These are phyloP conservation scores for Lepus oiostolus DNA, from an alignment of 2,797 vertebrate species.

Conservation along the genomic window DNA sequence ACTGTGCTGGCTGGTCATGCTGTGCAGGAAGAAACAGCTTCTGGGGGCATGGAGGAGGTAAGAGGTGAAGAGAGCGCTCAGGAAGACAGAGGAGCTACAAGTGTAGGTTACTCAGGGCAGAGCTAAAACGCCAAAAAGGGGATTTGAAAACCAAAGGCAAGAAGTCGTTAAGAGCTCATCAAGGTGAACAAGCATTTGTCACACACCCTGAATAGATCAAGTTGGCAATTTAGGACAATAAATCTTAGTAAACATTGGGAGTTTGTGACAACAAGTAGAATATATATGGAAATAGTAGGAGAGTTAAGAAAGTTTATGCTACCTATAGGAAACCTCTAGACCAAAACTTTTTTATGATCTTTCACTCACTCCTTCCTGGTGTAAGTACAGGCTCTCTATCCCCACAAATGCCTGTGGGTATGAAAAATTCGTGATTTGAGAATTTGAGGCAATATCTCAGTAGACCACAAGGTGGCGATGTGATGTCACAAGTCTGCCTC, in stretches of 20 bases:
- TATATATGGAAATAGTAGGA: background rate
- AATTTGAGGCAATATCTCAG: constrained; percentile 57
- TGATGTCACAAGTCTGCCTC: constrained; percentile 74
- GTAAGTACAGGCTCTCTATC: accelerated
- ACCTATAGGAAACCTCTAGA: background rate
- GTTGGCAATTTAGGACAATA: background rate
- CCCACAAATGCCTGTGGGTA: background rate
- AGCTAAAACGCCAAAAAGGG: background rate
- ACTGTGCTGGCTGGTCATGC: background rate
- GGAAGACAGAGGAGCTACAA: background rate
- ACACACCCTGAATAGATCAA: background rate
- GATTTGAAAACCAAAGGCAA: background rate
- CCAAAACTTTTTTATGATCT: background rate
- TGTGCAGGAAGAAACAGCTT: background rate
- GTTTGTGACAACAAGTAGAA: background rate
- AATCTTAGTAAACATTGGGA: background rate
- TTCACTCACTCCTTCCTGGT: background rate
- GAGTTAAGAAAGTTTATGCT: background rate
- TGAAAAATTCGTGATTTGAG: background rate
- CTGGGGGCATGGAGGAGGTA: background rate
- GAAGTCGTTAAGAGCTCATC: background rate
- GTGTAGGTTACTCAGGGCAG: background rate
- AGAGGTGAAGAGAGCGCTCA: background rate
- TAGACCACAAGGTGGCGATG: constrained; percentile 83
- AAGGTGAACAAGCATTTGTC: background rate